Evolutionary conservation across 2,797 vertebrate genomes (phyloP), one percentile per base, ranked within the genome.

Genomic region (Xenops minutus): DNA sequence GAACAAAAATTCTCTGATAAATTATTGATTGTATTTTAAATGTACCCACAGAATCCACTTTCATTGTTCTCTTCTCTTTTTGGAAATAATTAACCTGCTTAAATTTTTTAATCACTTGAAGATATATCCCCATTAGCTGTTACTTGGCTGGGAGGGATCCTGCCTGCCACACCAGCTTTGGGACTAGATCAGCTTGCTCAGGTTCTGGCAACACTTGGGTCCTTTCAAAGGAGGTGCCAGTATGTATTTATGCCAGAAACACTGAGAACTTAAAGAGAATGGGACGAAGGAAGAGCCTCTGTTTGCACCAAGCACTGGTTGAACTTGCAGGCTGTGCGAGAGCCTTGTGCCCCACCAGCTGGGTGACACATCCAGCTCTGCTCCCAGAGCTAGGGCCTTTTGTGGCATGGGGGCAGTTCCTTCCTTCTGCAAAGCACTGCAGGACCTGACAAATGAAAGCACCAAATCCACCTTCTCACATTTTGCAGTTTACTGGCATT

Each of bases 11-110:
- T 92, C 76, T 74, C 68, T 78, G 48, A 72, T 97, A 95, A 97
- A 98, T 97, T 96, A 97, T 97, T 93, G 91, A 98, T 88, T 36
- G 62, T 85, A 96, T 97, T 97, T 97, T 89, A 96, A 96, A 97
- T 83, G 91, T 85, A 92, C 88, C 82, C 94, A 97, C 67, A 93
- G 89, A 96, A 96, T 93, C 80, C 77, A 90, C 93, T 96, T 96
- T 56, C 92, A 95, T 96, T 92, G 23, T 94, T 96, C 78, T 73
- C 89, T 92, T 84, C 52, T 92, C 95, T 79, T 97, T 97, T 88
- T 73, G 86, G 92, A 95, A 97, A 96, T 96, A 96, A 97, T 97
- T 96, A 97, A 94, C 92, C 92, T 92, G 80, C 71, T 97, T 95
- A 71, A 90, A 90, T 74, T 94, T 97, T 96, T 95, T 94, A 95